Evolutionary conservation across 2,888 invertebrate genomes (phyloP).

Genomic region (Neoaliturus tenellus): DNA sequence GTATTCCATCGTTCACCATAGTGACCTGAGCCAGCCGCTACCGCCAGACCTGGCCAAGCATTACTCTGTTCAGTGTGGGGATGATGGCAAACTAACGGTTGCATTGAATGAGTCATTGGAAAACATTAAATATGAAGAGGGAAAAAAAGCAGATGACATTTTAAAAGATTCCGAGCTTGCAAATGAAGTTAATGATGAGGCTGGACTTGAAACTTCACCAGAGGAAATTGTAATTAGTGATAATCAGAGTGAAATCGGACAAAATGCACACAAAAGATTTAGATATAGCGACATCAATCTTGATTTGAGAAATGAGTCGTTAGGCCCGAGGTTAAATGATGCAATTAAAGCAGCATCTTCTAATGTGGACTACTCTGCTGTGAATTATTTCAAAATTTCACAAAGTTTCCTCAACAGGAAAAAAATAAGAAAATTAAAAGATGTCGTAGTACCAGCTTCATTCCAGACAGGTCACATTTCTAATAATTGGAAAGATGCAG

Average conservation of each 20-base stretch:
- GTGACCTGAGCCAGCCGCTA: constrained; percentile 55
- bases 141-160: not conserved
- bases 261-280: not conserved
- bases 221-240: not conserved
- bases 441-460: constrained; percentile 21
- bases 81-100: constrained; percentile 37
- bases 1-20: constrained; percentile 55
- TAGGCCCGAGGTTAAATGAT: not conserved
- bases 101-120: constrained; percentile 42
- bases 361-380: not conserved
- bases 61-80: constrained; percentile 39
- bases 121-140: constrained; percentile 29
- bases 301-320: not conserved
- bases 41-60: constrained; percentile 44
- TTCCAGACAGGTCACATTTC: not conserved
- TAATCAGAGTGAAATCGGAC: not conserved
- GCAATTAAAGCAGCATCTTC: not conserved
- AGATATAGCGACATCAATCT: constrained; percentile 26
- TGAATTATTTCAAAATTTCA: not conserved
- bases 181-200: not conserved
- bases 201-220: not conserved
- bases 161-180: not conserved
- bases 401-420: not conserved
- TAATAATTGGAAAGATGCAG: constrained; percentile 31
- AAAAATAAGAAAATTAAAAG: not conserved